Base-by-base conservation (phyloP, 2,113 vertebrate species). In the Chloebia gouldiae region DNA sequence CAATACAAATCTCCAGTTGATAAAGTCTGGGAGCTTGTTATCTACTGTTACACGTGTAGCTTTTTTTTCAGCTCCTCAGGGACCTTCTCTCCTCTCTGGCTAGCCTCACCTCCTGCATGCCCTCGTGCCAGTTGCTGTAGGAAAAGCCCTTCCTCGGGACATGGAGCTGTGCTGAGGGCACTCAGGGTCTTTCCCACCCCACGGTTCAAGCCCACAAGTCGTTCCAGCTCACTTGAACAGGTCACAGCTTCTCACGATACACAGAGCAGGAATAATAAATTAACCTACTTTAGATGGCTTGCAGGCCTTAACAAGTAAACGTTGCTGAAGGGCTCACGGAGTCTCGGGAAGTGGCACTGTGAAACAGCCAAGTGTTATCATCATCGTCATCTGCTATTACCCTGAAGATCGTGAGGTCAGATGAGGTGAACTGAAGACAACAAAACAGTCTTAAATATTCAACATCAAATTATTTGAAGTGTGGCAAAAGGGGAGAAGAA, bases 401-500 rank as follows among this genome's bases (percentile, higher is more conserved):
- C 65, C 85, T 86, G 60, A 75, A 93, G 75, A 88, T 49, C 0
- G 0, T 15, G 39, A 57, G 86, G 90, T 92, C 90, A 71, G 86
- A 57, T 76, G 92, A 92, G 88, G 93, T 83, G 92, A 96, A 60
- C 82, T 54, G 64, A 75, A 88, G 60, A 49, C 72, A 94, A 84
- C 47, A 78, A 70, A 90, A 51, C 16, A 63, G 83, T 88, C 94
- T 79, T 81, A 88, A 91, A 81, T 86, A 73, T 56, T 94, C 86
- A 88, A 28, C 77, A 30, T 93, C 76, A 88, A 94, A 92, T 88
- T 88, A 91, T 78, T 59, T 93, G 51, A 86, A 92, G 60, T 78
- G 77, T 75, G 60, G 76, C 28, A 82, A 93, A 83, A 25, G 23
- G 4, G 1, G 4, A 39, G 37, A 16, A 65, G 24, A 33, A 68